Evolutionary conservation across 2,797 vertebrate genomes (phyloP).

Genomic region (Trichosurus vulpecula): DNA sequence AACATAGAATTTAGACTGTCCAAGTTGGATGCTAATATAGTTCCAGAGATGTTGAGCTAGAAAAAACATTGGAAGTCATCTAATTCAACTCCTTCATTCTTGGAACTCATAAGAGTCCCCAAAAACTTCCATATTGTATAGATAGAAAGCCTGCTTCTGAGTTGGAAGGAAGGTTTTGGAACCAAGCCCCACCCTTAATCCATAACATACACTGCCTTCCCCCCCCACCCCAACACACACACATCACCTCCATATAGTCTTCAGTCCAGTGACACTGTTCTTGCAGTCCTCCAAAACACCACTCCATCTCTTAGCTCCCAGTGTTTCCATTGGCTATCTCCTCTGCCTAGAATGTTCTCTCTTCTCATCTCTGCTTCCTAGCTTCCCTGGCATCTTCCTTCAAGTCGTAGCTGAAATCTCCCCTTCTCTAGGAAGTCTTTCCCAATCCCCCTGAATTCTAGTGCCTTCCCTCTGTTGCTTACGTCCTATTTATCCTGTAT

Average conservation of each 20-base stretch:
- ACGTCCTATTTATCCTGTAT: not conserved
- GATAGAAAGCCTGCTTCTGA: not conserved
- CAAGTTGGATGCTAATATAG: not conserved
- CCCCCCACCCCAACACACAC: no score
- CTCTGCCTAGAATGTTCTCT: not conserved
- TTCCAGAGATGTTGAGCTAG: not conserved
- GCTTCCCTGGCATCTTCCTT: not conserved
- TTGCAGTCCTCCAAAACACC: not conserved
- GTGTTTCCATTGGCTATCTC: not conserved
- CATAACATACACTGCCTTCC: no score
- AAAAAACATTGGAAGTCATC: not conserved
- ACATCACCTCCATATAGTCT: no score
- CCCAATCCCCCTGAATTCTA: not conserved
- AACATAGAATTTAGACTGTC: not conserved
- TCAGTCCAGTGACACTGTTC: not conserved
- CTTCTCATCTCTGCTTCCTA: not conserved
- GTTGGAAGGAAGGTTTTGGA: not conserved
- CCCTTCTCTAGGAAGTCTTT: not conserved
- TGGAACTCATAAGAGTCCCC: not conserved
- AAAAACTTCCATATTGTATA: not conserved
- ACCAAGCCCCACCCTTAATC: no score
- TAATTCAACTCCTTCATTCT: not conserved
- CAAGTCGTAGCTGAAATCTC: no score
- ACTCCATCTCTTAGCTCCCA: not conserved
- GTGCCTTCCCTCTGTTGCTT: not conserved